A percentile compares a stretch with the other conserved stretches of the same genome.
phyloP scores from a whole-genome alignment of 2,797 vertebrate species.

The Otolemur crassicaudatus region DNA sequence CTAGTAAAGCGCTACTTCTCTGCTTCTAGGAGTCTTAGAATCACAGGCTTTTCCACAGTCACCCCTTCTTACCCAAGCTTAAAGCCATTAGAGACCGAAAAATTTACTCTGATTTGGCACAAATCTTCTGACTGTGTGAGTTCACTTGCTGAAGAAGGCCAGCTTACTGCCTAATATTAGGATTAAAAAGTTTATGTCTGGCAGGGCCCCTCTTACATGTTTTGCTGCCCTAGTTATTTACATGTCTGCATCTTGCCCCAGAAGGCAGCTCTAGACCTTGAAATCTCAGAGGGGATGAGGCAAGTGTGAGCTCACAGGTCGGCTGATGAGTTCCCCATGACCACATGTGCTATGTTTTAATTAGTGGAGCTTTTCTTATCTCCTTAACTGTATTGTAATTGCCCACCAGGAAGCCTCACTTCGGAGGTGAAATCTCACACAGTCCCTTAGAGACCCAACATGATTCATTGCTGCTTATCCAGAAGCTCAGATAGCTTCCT shows the following conservation, averaged over 20 bases:
- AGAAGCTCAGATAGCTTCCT: slow-evolving; percentile 44
- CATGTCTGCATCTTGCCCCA: slow-evolving; percentile 45
- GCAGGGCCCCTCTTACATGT: background rate
- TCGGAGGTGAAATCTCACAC: slow-evolving; percentile 25
- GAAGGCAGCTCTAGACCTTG: slow-evolving; percentile 49
- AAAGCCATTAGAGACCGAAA: background rate
- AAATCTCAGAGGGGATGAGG: slow-evolving; percentile 69
- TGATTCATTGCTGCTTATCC: slow-evolving; percentile 48
- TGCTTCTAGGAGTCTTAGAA: background rate
- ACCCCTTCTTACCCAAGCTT: background rate
- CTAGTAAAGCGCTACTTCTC: background rate
- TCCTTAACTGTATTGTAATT: slow-evolving; percentile 84
- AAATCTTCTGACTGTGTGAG: background rate
- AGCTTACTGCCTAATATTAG: background rate
- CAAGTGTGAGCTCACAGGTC: slow-evolving; percentile 80
- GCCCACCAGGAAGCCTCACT: slow-evolving; percentile 70
- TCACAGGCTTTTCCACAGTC: background rate
- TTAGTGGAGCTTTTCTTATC: slow-evolving; percentile 87
- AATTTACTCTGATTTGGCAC: background rate
- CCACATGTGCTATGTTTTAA: slow-evolving; percentile 82
- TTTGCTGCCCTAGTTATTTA: background rate
- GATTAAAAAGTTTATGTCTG: background rate
- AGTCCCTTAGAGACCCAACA: background rate
- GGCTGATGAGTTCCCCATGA: slow-evolving; percentile 81
- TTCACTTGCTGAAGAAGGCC: background rate